Evolutionary conservation across 1,140 invertebrate genomes (phyloP), one percentile per base, ranked within the genome.

Genomic region (Drosophila bipectinata): DNA sequence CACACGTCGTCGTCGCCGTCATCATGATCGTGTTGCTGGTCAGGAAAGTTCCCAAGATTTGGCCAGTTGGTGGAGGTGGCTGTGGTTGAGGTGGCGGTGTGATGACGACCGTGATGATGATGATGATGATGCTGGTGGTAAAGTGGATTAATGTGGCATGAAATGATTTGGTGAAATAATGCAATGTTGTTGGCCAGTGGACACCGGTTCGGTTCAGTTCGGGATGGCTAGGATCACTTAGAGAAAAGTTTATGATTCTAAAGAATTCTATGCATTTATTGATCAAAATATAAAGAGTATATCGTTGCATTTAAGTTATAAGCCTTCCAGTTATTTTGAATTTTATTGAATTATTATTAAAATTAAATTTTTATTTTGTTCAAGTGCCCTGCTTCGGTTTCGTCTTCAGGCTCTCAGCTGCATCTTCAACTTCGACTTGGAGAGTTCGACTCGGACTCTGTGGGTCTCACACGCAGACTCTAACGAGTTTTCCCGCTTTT

Each of bases 141-240:
- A 88, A 88, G 83, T 88, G 83, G 83, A 88, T 88, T 88, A 88
- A 88, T 88, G 84, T 88, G 83, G 83, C 83, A 88, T 88, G 83
- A 88, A 88, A 88, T 88, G 83, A 88, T 88, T 88, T 88, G 82
- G 71, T 87, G 82, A 88, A 87, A 87, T 85, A 85, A 81, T 85
- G 82, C 81, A 69, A 69, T 69, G 64, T 69, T 69, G 67, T 56
- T 69, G 67, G 64, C 53, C 64, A 68, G 64, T 69, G 67, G 67
- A 85, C 73, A 80, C 78, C 76, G 56, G 57, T 76, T 75, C 66
- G 66, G 57, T 81, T 76, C 60, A 72, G 39, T 71, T 68, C 64
- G 82, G 71, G 58, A 54, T 77, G 64, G 63, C 18, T 7, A 28
- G 18, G 32, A 32, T 30, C 63, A 67, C 63, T 67, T 8, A 28